Evolutionary conservation across 92 coral and sea anemone genomes (phyloP).

Genomic region (Parazoanthus darwini): DNA sequence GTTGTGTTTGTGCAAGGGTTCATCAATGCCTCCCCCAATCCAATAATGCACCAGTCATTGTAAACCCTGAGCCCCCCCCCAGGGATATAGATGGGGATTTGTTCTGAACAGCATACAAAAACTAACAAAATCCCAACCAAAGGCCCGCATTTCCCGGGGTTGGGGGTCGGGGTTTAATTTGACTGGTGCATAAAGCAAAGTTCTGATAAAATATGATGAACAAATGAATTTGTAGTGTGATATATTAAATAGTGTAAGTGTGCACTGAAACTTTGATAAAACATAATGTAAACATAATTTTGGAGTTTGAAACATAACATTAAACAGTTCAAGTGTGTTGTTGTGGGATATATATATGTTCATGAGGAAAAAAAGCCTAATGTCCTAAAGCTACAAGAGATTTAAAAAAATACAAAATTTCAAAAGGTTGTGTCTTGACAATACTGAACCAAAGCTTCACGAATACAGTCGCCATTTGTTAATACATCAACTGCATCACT

Average conservation of each 20-base stretch:
- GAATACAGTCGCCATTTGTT: not conserved
- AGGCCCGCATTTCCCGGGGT: no score
- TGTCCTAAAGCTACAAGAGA: not conserved
- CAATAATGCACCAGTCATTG: no score
- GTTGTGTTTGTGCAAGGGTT: not conserved
- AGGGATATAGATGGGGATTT: no score
- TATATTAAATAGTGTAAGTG: not conserved
- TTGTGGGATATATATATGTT: not conserved
- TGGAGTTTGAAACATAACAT: conserved; percentile 20
- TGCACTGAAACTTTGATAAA: not conserved
- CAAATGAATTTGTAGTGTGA: not conserved
- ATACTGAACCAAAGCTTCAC: conserved; percentile 16
- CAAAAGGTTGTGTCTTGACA: conserved; percentile 11
- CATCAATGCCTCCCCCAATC: not conserved
- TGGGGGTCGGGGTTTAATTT: no score
- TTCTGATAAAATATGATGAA: not conserved
- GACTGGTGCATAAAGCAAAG: no score
- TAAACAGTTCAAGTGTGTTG: conserved; percentile 17
- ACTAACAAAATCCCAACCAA: no score
- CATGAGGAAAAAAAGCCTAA: not conserved
- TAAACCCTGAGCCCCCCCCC: no score
- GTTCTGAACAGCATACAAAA: no score
- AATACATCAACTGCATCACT: not conserved
- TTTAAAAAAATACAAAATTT: not conserved
- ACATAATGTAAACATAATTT: conserved; percentile 9